Base-by-base conservation (phyloP, 2,797 vertebrate genomes). In the Pseudopleuronectes americanus region DNA sequence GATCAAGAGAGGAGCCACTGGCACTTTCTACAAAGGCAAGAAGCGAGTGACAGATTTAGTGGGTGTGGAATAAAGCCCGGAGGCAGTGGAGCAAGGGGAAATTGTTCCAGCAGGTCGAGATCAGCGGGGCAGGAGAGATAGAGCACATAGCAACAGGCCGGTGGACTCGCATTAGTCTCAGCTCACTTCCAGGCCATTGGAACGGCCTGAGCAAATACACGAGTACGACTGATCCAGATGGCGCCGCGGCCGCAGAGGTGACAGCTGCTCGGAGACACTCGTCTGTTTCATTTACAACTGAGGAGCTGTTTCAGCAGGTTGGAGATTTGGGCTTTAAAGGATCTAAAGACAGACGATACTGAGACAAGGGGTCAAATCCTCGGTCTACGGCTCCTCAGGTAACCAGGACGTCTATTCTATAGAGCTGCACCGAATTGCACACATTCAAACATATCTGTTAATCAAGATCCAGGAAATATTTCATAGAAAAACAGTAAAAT, bases 41-140 rank as follows among this genome's bases (percentile, higher is more conserved):
- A 57, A 14, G 38, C 38, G 74, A 56, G 76, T 55, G 64, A 51
- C 64, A 57, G 80, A 43, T 79, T 80, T 69, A 78, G 77, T 83
- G 77, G 76, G 84, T 84, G 89, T 85, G 89, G 90, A 90, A 91
- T 85, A 88, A 89, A 80, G 84, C 88, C 90, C 82, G 14, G 87
- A 84, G 88, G 92, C 87, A 86, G 79, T 59, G 83, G 81, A 87
- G 90, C 84, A 85, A 87, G 92, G 92, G 87, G 21, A 84, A 87
- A 84, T 83, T 89, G 86, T 92, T 93, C 92, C 92, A 87, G 85
- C 79, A 71, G 86, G 84, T 82, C 72, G n/a, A 83, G 89, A 77
- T 86, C 84, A 61, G 31, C 36, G 1, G 84, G 55, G 57, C 74
- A 21, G 81, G 52, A 84, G 84, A 93, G 90, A 93, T 93, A 94